A percentile compares a stretch with the other conserved stretches of the same genome.
These are phyloP conservation scores for Tetramorium bicarinatum DNA, from an alignment of 2,888 invertebrate species.

Conservation along the genomic window DNA sequence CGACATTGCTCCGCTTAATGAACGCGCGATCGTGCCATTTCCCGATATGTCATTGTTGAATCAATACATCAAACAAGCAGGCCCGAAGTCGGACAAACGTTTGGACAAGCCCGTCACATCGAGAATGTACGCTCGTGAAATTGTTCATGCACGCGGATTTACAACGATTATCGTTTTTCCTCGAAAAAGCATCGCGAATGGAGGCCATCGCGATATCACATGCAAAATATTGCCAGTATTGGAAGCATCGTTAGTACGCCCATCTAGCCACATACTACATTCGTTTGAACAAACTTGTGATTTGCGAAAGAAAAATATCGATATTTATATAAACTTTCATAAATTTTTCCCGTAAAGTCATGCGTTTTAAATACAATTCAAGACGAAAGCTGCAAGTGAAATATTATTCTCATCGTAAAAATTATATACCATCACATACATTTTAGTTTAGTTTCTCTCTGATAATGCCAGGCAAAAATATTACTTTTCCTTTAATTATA, in stretches of 20 bases:
- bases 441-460: not conserved
- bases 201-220: not conserved
- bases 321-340: not conserved
- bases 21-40: conserved; percentile 39
- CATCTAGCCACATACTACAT: not conserved
- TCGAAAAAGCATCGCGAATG: not conserved
- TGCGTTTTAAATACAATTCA: not conserved
- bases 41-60: conserved; percentile 39
- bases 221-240: not conserved
- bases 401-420: not conserved
- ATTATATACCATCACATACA: not conserved
- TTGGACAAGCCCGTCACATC: conserved; percentile 64
- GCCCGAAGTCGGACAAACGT: conserved; percentile 65
- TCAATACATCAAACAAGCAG: conserved; percentile 67
- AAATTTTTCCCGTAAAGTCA: not conserved
- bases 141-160: conserved; percentile 1
- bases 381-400: not conserved
- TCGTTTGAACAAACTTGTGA: not conserved
- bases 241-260: not conserved
- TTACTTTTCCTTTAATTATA: not conserved
- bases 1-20: conserved; percentile 34
- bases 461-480: not conserved
- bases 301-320: not conserved
- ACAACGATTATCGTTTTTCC: not conserved
- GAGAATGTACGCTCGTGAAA: conserved; percentile 45